phyloP scores from a whole-genome alignment of 23 tunicate genomes.

The Styela plicata region DNA sequence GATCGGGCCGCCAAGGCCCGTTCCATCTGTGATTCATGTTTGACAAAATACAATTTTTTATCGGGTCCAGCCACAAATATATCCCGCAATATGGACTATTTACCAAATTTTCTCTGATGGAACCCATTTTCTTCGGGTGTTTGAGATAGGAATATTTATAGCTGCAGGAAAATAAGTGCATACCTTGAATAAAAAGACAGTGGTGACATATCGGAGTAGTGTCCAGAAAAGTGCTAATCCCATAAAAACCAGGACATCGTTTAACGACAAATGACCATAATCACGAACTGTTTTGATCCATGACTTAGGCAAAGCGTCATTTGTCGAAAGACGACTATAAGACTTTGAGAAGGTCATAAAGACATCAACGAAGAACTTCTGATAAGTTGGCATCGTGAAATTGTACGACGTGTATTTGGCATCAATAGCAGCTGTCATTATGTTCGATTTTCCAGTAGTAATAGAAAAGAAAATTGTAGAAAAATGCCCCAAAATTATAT shows the following conservation, averaged over 20 bases:
- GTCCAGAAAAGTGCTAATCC: constrained; percentile 26
- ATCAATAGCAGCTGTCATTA: constrained; percentile 9
- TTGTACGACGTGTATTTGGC: constrained; percentile 15
- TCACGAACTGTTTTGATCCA: constrained; percentile 1
- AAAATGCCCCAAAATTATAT: too few relatives aligned
- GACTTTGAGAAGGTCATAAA: neutral
- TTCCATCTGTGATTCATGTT: too few relatives aligned
- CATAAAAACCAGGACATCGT: neutral
- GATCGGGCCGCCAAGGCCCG: too few relatives aligned
- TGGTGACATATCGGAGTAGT: constrained; percentile 9
- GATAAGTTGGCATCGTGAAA: constrained; percentile 26
- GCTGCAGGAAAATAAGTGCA: neutral
- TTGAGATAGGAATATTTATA: too few relatives aligned
- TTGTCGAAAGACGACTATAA: neutral
- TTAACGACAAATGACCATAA: neutral
- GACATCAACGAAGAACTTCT: constrained; percentile 14
- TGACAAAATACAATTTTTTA: too few relatives aligned
- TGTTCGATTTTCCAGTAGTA: too few relatives aligned
- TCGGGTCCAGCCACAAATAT: too few relatives aligned
- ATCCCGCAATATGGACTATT: too few relatives aligned
- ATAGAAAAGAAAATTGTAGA: too few relatives aligned
- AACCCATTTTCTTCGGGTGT: too few relatives aligned
- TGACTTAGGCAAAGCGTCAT: neutral
- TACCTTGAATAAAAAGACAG: constrained; percentile 9
- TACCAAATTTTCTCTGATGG: too few relatives aligned